phyloP scores from a whole-genome alignment of 1,140 invertebrate genomes.

The Sinella curviseta region DNA sequence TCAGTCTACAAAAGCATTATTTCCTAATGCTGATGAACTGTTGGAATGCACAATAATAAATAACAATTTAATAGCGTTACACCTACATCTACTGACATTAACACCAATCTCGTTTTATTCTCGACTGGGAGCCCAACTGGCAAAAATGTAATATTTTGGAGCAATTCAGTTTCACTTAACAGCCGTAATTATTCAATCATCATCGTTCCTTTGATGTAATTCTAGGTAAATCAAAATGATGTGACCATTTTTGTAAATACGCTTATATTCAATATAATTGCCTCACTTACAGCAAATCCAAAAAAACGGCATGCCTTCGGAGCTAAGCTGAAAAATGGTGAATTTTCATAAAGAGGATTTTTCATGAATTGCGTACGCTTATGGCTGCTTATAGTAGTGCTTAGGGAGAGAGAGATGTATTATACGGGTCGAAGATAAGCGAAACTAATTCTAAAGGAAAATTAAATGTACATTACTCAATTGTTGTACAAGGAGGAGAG shows the following conservation, averaged over 20 bases:
- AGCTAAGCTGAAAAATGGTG: too few species aligned
- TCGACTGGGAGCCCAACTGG: not conserved
- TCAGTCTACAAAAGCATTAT: not conserved
- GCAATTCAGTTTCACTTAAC: too few species aligned
- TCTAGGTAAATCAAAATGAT: not conserved
- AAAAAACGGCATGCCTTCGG: too few species aligned
- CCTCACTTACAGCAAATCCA: not conserved
- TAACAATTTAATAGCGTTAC: conserved; percentile 5
- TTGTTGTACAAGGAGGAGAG: not conserved
- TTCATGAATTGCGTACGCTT: too few species aligned
- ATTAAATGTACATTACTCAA: not conserved
- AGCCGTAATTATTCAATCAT: conserved; percentile 16
- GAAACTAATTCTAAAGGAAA: too few species aligned
- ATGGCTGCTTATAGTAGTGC: too few species aligned
- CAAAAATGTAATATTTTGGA: too few species aligned
- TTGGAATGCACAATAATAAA: not conserved
- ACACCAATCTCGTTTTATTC: conserved; percentile 1
- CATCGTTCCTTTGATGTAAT: not conserved
- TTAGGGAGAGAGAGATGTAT: too few species aligned
- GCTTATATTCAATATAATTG: not conserved
- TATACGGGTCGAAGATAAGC: too few species aligned
- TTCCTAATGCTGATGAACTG: not conserved
- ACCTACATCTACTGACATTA: conserved; percentile 8
- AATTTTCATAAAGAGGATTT: too few species aligned
- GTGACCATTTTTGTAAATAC: not conserved